phyloP scores from a whole-genome alignment of 2,113 vertebrate species.

The Martes martes region DNA sequence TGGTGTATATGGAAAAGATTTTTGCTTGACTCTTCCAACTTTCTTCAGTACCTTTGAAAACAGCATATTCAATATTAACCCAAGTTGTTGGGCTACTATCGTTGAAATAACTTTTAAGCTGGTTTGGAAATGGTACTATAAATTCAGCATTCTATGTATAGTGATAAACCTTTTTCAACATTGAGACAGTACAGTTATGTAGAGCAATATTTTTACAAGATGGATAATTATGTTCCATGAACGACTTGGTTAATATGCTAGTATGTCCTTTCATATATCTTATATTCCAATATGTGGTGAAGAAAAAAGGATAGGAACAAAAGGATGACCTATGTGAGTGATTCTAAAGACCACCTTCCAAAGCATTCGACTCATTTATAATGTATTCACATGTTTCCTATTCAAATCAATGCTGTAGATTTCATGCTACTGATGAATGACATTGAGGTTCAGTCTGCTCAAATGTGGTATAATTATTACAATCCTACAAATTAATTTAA shows the following conservation, averaged over 20 bases:
- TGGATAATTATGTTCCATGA: neutral
- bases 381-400: neutral
- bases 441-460: neutral
- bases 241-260: neutral
- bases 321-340: neutral
- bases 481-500: neutral
- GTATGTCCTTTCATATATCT: neutral
- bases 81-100: neutral
- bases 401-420: neutral
- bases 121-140: neutral
- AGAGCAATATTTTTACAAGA: neutral
- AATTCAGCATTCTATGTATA: neutral
- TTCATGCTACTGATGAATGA: neutral
- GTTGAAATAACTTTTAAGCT: neutral
- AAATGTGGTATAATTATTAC: neutral
- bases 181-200: neutral
- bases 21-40: neutral
- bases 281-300: neutral
- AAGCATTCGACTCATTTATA: neutral
- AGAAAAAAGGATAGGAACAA: neutral
- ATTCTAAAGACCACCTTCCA: neutral
- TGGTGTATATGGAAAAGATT: neutral
- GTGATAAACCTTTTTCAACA: neutral
- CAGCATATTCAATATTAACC: neutral
- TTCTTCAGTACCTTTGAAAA: neutral